These are phyloP conservation scores for Aphelenchoides avenae DNA, from an alignment of 1,140 invertebrate species.

Conservation along the genomic window DNA sequence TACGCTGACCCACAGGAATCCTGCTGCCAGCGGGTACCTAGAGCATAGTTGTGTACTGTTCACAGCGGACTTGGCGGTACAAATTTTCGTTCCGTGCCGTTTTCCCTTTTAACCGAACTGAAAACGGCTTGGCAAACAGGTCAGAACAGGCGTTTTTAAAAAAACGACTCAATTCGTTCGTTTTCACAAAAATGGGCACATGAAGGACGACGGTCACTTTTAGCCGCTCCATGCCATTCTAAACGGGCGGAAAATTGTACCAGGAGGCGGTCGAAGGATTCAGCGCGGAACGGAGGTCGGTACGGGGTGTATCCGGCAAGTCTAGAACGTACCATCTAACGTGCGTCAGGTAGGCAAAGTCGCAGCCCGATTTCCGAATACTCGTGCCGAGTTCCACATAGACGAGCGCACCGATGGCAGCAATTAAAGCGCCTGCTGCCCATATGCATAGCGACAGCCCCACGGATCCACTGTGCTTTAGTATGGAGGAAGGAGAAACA, in stretches of 20 bases:
- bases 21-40: slow-evolving; percentile 51
- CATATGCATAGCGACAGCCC: slow-evolving; percentile 51
- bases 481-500: slow-evolving; percentile 49
- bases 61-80: slow-evolving; percentile 4
- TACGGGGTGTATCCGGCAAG: too few species aligned
- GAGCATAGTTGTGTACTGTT: slow-evolving; percentile 6
- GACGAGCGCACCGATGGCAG: slow-evolving; percentile 50
- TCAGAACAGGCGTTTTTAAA: slow-evolving; percentile 12
- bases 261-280: too few species aligned
- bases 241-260: too few species aligned
- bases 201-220: slow-evolving; percentile 13
- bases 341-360: slow-evolving; percentile 53
- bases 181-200: slow-evolving; percentile 18
- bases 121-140: neutral
- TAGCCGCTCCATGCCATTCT: too few species aligned
- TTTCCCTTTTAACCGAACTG: slow-evolving; percentile 2
- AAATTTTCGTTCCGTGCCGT: neutral
- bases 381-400: slow-evolving; percentile 50
- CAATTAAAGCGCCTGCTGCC: slow-evolving; percentile 46
- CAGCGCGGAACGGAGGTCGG: too few species aligned
- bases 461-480: slow-evolving; percentile 47
- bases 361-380: slow-evolving; percentile 51
- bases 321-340: slow-evolving; percentile 43
- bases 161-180: neutral
- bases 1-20: slow-evolving; percentile 52